These are phyloP conservation scores for Brachymystax lenok DNA, from an alignment of 2,797 vertebrate species.

Conservation along the genomic window DNA sequence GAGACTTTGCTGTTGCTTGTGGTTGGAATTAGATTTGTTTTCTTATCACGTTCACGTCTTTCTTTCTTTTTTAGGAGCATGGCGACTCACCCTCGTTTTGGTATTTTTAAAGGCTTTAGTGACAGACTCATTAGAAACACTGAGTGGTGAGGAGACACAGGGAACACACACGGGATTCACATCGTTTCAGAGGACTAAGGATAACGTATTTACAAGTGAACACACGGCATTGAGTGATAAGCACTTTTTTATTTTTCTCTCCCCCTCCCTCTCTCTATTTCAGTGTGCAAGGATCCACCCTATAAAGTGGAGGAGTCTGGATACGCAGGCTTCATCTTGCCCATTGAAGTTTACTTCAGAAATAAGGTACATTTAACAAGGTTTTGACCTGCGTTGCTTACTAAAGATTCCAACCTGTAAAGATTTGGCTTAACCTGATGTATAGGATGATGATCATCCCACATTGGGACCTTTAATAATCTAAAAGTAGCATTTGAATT, in stretches of 20 bases:
- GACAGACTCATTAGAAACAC: too few species aligned
- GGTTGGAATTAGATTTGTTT: neutral
- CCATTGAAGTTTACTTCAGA: conserved; percentile 99
- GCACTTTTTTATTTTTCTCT: neutral
- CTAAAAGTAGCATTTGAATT: neutral
- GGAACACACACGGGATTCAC: too few species aligned
- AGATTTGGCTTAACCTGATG: neutral
- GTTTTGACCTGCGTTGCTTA: neutral
- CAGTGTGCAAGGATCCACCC: conserved; percentile 97
- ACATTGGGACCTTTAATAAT: neutral
- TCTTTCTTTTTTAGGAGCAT: neutral
- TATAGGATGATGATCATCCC: neutral
- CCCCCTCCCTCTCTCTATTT: conserved; percentile 47
- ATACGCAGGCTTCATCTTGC: conserved; percentile 98
- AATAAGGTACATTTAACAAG: conserved; percentile 84
- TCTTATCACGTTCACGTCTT: too few species aligned
- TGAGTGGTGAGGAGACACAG: too few species aligned
- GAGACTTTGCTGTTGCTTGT: too few species aligned
- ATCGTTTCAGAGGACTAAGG: too few species aligned
- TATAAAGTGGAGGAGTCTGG: conserved; percentile 99
- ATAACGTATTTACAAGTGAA: too few species aligned
- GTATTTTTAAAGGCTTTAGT: too few species aligned
- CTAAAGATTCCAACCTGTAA: neutral
- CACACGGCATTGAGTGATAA: neutral
- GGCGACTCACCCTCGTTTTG: too few species aligned